These are phyloP conservation scores for Oncopeltus fasciatus DNA, from an alignment of 1,140 invertebrate species.

Conservation along the genomic window DNA sequence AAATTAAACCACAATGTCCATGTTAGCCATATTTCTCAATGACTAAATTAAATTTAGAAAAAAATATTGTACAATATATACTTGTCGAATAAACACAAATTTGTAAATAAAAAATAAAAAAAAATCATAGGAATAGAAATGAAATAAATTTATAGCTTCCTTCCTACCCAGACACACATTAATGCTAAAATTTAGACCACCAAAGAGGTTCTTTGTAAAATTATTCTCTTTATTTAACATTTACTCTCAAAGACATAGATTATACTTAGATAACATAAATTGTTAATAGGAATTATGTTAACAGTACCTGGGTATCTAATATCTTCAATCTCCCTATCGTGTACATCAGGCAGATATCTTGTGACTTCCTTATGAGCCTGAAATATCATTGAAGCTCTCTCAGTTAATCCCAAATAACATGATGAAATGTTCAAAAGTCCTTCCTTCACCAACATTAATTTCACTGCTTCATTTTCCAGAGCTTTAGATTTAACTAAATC, in stretches of 20 bases:
- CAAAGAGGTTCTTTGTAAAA: neutral
- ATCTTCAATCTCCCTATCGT: constrained; percentile 32
- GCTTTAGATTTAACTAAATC: constrained; percentile 33
- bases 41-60: too few species aligned
- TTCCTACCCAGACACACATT: neutral
- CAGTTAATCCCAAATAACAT: constrained; percentile 34
- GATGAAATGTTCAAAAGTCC: constrained; percentile 36
- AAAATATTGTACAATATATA: too few species aligned
- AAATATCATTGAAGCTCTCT: constrained; percentile 36
- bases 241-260: neutral
- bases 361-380: constrained; percentile 35
- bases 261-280: neutral
- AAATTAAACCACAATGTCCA: too few species aligned
- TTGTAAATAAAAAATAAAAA: too few species aligned
- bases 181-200: neutral
- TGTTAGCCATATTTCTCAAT: too few species aligned
- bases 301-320: constrained; percentile 27
- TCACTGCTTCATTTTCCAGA: constrained; percentile 39
- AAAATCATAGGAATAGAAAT: too few species aligned
- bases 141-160: neutral
- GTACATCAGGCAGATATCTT: constrained; percentile 35
- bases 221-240: neutral
- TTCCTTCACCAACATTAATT: constrained; percentile 37
- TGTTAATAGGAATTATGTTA: neutral
- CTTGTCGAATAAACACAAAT: too few species aligned